Evolutionary conservation across 2,113 vertebrate species (phyloP).

Genomic region (Craseonycteris thonglongyai): DNA sequence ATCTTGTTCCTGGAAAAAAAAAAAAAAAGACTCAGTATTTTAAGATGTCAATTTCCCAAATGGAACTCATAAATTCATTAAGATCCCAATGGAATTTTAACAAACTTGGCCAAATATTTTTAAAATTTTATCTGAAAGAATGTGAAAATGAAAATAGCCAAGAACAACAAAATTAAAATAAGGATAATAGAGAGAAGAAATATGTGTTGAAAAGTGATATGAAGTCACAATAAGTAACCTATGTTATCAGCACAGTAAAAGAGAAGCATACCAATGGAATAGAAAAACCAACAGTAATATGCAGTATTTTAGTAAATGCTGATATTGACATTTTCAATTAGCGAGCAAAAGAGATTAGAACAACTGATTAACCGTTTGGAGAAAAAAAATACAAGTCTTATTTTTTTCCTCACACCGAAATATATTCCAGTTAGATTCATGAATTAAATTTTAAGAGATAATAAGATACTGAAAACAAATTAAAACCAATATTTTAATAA

Average conservation of each 20-base stretch:
- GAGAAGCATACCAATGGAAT: neutral
- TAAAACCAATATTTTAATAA: slow-evolving; percentile 7
- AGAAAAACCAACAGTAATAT: neutral
- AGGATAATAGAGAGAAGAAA: neutral
- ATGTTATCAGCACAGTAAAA: neutral
- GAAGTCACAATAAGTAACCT: slow-evolving; percentile 16
- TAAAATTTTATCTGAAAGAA: slow-evolving; percentile 27
- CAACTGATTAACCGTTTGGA: neutral
- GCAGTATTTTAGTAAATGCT: neutral
- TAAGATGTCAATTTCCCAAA: slow-evolving; percentile 19
- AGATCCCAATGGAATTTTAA: neutral
- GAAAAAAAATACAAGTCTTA: neutral
- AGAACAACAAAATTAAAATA: neutral
- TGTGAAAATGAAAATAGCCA: neutral
- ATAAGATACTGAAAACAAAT: neutral
- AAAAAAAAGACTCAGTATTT: slow-evolving; percentile 13
- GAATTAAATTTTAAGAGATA: neutral
- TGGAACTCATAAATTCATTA: slow-evolving; percentile 2
- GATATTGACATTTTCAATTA: neutral
- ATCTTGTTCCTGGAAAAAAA: neutral
- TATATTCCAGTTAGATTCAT: neutral
- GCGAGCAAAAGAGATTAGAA: neutral
- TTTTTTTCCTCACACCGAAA: neutral
- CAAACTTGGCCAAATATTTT: slow-evolving; percentile 2
- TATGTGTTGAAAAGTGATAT: neutral